Evolutionary conservation across 2,797 vertebrate species (phyloP), one percentile per base, ranked within the genome.

Genomic region (Sciurus vulgaris): DNA sequence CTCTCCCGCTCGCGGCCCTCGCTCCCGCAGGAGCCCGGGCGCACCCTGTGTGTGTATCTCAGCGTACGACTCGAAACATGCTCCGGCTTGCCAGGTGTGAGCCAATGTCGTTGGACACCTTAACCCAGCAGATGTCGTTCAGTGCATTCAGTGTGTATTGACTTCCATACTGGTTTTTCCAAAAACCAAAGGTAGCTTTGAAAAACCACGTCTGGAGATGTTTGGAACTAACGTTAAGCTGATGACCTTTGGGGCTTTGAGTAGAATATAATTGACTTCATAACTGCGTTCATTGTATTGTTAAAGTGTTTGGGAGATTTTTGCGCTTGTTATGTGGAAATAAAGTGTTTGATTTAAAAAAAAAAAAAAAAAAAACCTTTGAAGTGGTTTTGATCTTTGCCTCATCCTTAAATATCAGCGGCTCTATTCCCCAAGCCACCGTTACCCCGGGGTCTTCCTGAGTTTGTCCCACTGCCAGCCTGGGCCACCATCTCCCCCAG

Each of bases 311-410:
- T 98, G 98, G 97, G 96, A 98, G 96, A 97, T 98, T 98, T 98
- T 97, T 98, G 98, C 98, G 98, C 98, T 98, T 98, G 98, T 98
- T 98, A 98, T 93, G 98, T 98, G 98, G 98, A 98, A 98, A 98
- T 98, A 98, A 98, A 98, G 98, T 97, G 98, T 98, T 98, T 98
- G 98, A 98, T 98, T 98, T 98, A 2, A 70, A 78, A 90, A 84
- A 81, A 81, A 63, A 90, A 84, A 81, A 81, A 63, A 93, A 83
- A 96, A 97, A 56, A 96, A 93, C 92, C 86, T 83, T 90, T 94
- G n/a, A 70, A 26, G 38, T 0, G 81, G 28, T 11, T 78, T 90
- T 95, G 8, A 14, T 91, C 35, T 83, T 72, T 86, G 74, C 76
- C 56, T 92, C 15, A 59, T 67, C 77, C 59, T 86, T 90, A n/a